A percentile compares a stretch with the other conserved stretches of the same genome.
Evolutionary conservation across 2,113 vertebrate species (phyloP).

Genomic region (Thinocorus orbignyianus): DNA sequence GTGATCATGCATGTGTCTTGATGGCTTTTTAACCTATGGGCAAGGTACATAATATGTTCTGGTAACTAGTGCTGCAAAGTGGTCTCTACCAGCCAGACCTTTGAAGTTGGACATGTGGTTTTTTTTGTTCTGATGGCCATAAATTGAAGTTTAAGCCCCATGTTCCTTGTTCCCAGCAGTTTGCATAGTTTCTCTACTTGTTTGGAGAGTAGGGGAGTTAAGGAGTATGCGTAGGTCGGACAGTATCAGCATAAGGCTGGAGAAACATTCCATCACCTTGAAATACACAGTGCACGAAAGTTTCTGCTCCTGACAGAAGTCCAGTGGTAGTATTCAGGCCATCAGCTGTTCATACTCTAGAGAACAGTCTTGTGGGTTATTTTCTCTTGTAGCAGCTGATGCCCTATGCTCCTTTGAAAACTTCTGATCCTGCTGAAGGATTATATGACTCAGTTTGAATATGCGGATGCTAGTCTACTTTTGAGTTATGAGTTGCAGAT

Average conservation of each 20-base stretch:
- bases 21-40: neutral
- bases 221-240: too few relatives aligned
- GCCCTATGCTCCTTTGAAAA: neutral
- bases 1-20: neutral
- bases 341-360: neutral
- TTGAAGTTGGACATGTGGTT: neutral
- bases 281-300: neutral
- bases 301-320: neutral
- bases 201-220: neutral
- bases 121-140: neutral
- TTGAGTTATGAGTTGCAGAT: neutral
- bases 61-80: neutral
- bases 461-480: neutral
- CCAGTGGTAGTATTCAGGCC: neutral
- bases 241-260: neutral
- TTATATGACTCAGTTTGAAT: neutral
- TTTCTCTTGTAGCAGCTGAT: neutral
- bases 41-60: neutral
- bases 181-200: neutral
- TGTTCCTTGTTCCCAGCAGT: neutral
- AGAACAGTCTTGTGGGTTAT: neutral
- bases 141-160: neutral
- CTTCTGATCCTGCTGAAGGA: neutral
- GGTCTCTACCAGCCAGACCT: neutral
- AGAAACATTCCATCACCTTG: neutral